A percentile compares a stretch with the other conserved stretches of the same genome.
phyloP scores from a whole-genome alignment of 2,888 invertebrate species.

The Anodontia alba region DNA sequence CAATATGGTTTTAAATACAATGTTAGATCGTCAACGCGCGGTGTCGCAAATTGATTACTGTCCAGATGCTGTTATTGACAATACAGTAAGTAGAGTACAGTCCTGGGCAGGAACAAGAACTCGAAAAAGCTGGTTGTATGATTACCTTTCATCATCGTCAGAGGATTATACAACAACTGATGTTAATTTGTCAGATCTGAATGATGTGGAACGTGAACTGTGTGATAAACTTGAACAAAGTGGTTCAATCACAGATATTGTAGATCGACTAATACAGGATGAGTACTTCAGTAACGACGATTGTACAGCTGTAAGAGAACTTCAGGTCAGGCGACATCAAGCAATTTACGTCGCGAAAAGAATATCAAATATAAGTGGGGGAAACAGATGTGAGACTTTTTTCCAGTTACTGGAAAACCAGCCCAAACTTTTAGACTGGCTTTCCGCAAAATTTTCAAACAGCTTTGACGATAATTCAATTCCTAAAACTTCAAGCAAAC shows the following conservation, averaged over 20 bases:
- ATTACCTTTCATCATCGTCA: neutral
- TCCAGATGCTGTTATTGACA: neutral
- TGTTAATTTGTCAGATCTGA: neutral
- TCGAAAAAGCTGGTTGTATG: neutral
- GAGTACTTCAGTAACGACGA: constrained; percentile 10
- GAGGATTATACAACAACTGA: constrained; percentile 6
- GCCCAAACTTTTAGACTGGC: neutral
- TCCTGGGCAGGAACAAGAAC: neutral
- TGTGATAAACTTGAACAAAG: neutral
- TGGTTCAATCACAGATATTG: neutral
- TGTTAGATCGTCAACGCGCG: neutral
- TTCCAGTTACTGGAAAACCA: neutral
- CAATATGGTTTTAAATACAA: too few species aligned
- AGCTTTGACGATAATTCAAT: neutral
- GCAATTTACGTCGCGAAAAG: neutral
- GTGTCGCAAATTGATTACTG: neutral
- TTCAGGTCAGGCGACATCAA: neutral
- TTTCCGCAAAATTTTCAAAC: neutral
- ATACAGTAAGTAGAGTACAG: neutral
- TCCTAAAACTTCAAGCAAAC: neutral
- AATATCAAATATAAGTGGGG: neutral
- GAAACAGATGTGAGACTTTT: neutral
- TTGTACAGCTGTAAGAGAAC: neutral
- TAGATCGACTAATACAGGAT: neutral
- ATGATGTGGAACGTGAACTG: neutral